A percentile compares a stretch with the other conserved stretches of the same genome.
phyloP scores from a whole-genome alignment of 1,140 invertebrate genomes.

The Trichonephila inaurata region DNA sequence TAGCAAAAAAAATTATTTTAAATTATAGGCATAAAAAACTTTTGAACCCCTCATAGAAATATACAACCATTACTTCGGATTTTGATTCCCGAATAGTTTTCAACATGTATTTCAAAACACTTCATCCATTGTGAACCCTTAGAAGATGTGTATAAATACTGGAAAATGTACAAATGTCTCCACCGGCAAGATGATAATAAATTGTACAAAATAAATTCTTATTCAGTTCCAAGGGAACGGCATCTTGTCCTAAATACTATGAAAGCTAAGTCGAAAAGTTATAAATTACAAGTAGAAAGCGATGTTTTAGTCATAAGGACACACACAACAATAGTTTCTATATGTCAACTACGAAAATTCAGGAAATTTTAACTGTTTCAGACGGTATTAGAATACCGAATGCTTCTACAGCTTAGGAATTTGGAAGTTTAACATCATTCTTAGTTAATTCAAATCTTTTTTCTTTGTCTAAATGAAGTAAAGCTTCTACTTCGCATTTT shows the following conservation, averaged over 20 bases:
- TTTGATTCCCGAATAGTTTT: not conserved
- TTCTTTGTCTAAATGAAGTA: not conserved
- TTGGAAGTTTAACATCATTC: too few species aligned
- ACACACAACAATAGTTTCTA: not conserved
- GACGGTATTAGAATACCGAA: not conserved
- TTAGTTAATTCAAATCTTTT: not conserved
- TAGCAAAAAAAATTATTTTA: not conserved
- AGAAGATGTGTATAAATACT: not conserved
- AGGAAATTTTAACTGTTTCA: not conserved
- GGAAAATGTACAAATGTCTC: not conserved
- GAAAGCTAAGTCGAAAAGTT: not conserved
- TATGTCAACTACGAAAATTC: not conserved
- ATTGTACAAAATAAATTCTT: slow-evolving; percentile 7
- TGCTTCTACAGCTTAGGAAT: not conserved
- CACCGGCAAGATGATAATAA: not conserved
- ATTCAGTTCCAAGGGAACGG: not conserved
- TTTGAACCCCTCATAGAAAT: too few species aligned
- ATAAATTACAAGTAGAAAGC: not conserved
- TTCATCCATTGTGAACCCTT: not conserved
- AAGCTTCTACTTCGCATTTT: not conserved
- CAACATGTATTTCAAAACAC: too few species aligned
- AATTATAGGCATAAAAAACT: too few species aligned
- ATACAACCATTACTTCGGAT: not conserved
- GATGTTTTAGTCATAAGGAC: not conserved
- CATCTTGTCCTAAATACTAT: not conserved